These are phyloP conservation scores for Desmophyllum pertusum DNA, from an alignment of 92 coral and sea anemone species.

Conservation along the genomic window DNA sequence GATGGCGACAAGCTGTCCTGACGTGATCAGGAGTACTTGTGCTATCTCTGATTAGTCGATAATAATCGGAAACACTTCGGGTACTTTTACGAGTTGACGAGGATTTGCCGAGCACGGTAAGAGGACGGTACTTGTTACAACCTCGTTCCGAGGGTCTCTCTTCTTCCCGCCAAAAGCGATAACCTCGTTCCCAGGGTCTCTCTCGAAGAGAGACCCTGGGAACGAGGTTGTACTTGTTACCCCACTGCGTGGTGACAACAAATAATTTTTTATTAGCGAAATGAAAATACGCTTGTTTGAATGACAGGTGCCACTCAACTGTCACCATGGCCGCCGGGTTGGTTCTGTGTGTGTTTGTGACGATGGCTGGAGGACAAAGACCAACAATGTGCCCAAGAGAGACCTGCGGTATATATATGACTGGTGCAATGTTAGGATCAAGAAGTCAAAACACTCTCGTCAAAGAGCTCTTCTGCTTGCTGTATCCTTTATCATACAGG, in stretches of 20 bases:
- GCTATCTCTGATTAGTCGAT: neutral
- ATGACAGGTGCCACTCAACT: conserved; percentile 85
- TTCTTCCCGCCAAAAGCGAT: too few species aligned
- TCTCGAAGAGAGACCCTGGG: too few species aligned
- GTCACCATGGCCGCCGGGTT: conserved; percentile 90
- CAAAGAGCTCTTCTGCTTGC: conserved; percentile 62
- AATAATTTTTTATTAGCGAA: neutral
- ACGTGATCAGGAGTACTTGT: neutral
- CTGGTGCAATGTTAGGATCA: conserved; percentile 80
- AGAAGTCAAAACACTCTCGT: conserved; percentile 23
- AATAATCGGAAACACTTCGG: too few species aligned
- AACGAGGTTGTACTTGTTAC: too few species aligned
- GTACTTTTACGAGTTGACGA: neutral
- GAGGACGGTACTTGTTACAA: too few species aligned
- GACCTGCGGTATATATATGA: conserved; percentile 76
- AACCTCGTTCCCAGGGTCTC: too few species aligned
- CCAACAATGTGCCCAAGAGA: conserved; percentile 77
- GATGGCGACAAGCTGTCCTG: neutral
- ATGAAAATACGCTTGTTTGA: conserved; percentile 3
- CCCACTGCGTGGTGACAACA: neutral
- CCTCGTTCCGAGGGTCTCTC: too few species aligned
- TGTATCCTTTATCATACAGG: conserved; percentile 66
- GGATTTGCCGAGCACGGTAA: neutral
- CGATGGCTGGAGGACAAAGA: conserved; percentile 95
- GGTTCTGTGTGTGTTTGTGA: conserved; percentile 96